These are phyloP conservation scores for Archivesica marissinica DNA, from an alignment of 1,140 invertebrate species.

Conservation along the genomic window DNA sequence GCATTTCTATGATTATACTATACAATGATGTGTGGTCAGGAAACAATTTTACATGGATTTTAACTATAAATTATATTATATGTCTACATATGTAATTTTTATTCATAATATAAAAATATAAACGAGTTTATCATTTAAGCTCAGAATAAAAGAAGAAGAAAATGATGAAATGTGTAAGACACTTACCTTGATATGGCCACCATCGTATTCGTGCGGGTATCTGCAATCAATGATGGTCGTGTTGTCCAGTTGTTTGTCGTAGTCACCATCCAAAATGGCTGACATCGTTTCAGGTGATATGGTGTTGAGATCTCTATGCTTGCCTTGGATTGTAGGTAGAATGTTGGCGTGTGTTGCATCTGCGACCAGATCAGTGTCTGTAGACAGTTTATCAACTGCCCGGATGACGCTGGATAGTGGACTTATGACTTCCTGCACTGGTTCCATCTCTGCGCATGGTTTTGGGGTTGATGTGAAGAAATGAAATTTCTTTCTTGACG, in stretches of 20 bases:
- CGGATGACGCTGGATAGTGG: constrained; percentile 12
- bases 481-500: background rate
- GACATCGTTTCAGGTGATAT: constrained; percentile 62
- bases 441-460: background rate
- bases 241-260: constrained; percentile 65
- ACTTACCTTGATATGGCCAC: constrained; percentile 92
- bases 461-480: constrained; percentile 13
- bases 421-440: background rate
- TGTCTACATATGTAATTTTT: too few species aligned
- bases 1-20: too few species aligned
- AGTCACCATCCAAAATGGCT: constrained; percentile 69
- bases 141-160: too few species aligned
- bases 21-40: too few species aligned
- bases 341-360: constrained; percentile 13
- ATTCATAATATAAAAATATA: too few species aligned
- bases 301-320: constrained; percentile 36
- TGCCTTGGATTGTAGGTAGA: constrained; percentile 39
- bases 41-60: too few species aligned
- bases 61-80: too few species aligned
- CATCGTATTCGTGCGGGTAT: constrained; percentile 98
- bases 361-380: constrained; percentile 1
- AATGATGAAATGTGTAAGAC: too few species aligned
- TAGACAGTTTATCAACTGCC: constrained; percentile 35
- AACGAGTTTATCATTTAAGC: too few species aligned
- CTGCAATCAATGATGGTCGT: constrained; percentile 86